These are phyloP conservation scores for Heliconius cydno DNA, from an alignment of 2,888 invertebrate genomes.

Conservation along the genomic window DNA sequence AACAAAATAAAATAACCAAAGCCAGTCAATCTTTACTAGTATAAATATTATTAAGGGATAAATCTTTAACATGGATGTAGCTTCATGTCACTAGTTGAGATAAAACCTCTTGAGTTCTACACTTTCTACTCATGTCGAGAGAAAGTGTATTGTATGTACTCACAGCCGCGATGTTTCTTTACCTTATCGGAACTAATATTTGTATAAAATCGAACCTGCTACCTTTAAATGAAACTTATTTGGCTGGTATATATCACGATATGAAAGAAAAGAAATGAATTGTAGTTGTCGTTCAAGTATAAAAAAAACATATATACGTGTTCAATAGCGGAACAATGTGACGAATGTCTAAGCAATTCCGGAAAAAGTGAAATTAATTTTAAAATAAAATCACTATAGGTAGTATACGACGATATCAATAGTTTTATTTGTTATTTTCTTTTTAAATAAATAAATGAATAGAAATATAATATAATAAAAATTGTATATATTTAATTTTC, in stretches of 20 bases:
- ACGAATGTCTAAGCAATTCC: background rate
- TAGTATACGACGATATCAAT: background rate
- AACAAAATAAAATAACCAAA: background rate
- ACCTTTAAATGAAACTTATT: background rate
- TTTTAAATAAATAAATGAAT: constrained; percentile 5
- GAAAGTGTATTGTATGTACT: constrained; percentile 21
- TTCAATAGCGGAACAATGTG: background rate
- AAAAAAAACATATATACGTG: background rate
- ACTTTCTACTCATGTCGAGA: constrained; percentile 20
- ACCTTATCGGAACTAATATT: background rate
- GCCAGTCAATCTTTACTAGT: background rate
- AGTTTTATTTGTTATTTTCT: background rate
- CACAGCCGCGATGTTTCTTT: constrained; percentile 10
- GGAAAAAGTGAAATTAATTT: background rate
- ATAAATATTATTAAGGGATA: background rate
- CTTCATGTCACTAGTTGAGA: constrained; percentile 13
- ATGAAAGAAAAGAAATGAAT: background rate
- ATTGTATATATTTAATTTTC: constrained; percentile 50
- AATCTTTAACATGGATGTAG: constrained; percentile 5
- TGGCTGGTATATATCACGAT: background rate
- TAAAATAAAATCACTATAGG: background rate
- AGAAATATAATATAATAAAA: background rate
- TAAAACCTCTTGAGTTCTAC: constrained; percentile 20
- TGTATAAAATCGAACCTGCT: constrained; percentile 34
- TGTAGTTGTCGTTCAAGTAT: background rate